Evolutionary conservation across 2,113 vertebrate genomes (phyloP), one percentile per base, ranked within the genome.

Genomic region (Xiphophorus couchianus): DNA sequence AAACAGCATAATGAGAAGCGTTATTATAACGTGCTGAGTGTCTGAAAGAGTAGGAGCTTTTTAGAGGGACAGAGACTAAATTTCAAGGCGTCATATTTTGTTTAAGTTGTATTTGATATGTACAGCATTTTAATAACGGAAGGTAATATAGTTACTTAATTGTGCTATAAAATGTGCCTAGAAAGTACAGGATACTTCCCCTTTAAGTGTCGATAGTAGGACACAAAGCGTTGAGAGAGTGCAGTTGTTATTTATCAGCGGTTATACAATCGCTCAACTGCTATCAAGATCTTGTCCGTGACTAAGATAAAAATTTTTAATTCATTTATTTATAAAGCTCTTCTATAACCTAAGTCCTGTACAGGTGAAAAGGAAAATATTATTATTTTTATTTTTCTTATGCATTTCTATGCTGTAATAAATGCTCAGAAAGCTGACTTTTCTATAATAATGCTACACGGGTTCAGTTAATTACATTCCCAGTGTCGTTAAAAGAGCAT

Each of bases 391-490:
- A 10, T 58, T 48, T 19, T 48, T 48, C 17, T 48, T 17, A 17
- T 48, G 44, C 17, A 48, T 48, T 17, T 48, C 1, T 19, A 17
- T 25, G 15, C 5, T 19, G 17, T 19, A 48, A 2, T n/a, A 58
- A n/a, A 10, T 58, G 19, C 25, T n/a, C 2, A 58, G 9, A 8
- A 22, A 58, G 9, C 22, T 10, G 10, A n/a, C 25, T 3, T 25
- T 10, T n/a, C 51, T 58, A 25, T n/a, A n/a, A 1, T n/a, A 3
- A 6, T 54, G 17, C 17, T 19, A 54, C 48, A 22, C 2, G 4
- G 22, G 19, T 10, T 17, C 28, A 33, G 62, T 64, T 72, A 85
- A 84, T 83, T 66, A 88, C 73, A 67, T 44, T 42, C 30, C 25
- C 65, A 76, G 63, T 61, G 17, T 19, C 39, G 4, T 42, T 42